Evolutionary conservation across 2,113 vertebrate species (phyloP).

Genomic region (Amphiprion ocellaris): DNA sequence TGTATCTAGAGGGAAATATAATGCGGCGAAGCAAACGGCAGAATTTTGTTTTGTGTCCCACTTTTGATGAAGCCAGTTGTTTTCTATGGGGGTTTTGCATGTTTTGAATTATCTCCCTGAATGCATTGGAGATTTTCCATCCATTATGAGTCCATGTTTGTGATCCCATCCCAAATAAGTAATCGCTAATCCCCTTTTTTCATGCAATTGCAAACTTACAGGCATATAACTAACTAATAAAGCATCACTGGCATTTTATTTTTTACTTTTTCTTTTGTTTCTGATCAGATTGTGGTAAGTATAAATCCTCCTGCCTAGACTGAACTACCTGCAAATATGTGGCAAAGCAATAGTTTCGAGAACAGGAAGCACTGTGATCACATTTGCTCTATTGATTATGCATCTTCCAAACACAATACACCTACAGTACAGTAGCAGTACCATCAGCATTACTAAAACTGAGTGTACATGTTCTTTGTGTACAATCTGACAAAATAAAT

Average conservation of each 20-base stretch:
- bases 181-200: constrained; percentile 3
- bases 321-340: neutral
- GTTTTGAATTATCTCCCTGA: constrained; percentile 55
- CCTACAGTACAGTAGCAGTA: neutral
- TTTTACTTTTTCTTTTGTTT: constrained; percentile 6
- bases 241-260: constrained; percentile 23
- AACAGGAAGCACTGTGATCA: constrained; percentile 13
- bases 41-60: constrained; percentile 13
- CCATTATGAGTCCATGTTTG: constrained; percentile 37
- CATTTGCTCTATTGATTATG: neutral
- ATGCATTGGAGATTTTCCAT: constrained; percentile 31
- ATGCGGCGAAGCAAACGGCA: constrained; percentile 14
- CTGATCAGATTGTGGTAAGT: neutral
- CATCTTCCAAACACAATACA: constrained; percentile 3
- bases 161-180: constrained; percentile 25
- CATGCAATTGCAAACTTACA: constrained; percentile 21
- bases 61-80: constrained; percentile 35
- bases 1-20: constrained; percentile 28
- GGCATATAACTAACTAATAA: constrained; percentile 23
- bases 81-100: constrained; percentile 28
- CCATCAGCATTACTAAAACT: neutral
- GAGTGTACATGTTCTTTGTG: neutral
- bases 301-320: neutral
- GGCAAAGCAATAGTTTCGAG: neutral
- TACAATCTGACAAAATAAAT: no score